phyloP scores from a whole-genome alignment of 2,797 vertebrate genomes.

The Periophthalmus magnuspinnatus region DNA sequence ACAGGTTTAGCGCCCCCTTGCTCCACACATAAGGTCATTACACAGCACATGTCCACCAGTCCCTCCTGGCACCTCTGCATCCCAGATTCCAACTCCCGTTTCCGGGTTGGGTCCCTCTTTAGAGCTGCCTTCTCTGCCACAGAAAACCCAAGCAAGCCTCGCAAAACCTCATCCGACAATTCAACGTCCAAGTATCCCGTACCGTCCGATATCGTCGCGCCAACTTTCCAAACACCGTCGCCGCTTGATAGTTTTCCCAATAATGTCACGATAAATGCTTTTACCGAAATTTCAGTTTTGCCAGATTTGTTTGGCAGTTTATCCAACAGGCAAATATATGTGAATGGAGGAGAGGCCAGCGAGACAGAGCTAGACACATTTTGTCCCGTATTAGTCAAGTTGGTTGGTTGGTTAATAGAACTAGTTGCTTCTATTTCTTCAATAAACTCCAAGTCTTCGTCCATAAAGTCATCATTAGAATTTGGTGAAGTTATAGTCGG shows the following conservation, averaged over 20 bases:
- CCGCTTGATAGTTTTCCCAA: conserved; percentile 84
- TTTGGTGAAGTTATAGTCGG: conserved; percentile 2
- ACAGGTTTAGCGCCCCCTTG: conserved; percentile 71
- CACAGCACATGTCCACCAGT: conserved; percentile 92
- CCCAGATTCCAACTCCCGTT: conserved; percentile 77
- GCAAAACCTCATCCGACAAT: conserved; percentile 85
- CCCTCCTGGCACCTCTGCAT: conserved; percentile 88
- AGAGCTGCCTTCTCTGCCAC: conserved; percentile 83
- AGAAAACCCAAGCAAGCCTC: conserved; percentile 88
- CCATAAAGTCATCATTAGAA: conserved; percentile 43
- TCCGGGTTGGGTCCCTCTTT: conserved; percentile 81
- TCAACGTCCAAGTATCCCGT: conserved; percentile 89
- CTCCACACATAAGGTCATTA: conserved; percentile 86
- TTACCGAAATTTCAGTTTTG: conserved; percentile 74
- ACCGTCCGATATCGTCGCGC: conserved; percentile 90
- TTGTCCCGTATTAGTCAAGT: neutral
- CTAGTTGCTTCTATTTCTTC: conserved; percentile 22
- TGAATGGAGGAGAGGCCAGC: conserved; percentile 82
- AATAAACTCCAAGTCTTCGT: conserved; percentile 59
- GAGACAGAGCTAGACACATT: conserved; percentile 28
- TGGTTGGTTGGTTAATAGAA: neutral
- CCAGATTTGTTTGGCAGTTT: conserved; percentile 37
- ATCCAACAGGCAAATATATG: conserved; percentile 84
- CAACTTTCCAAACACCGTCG: conserved; percentile 82
- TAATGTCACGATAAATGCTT: conserved; percentile 95